Evolutionary conservation across 1,140 invertebrate genomes (phyloP).

Genomic region (Heliothis virescens): DNA sequence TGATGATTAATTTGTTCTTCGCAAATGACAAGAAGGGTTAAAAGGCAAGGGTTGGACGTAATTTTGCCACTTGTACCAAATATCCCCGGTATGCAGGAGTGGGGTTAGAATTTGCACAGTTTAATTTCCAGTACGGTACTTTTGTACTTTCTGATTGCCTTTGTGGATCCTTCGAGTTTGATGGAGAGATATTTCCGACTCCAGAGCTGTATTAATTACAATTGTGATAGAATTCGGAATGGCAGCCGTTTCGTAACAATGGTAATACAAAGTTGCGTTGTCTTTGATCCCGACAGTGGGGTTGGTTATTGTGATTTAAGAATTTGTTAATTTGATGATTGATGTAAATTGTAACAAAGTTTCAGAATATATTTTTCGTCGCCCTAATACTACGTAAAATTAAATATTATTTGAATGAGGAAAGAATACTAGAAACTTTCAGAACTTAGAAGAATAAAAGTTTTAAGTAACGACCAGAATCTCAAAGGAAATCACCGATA

Average conservation of each 20-base stretch:
- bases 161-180: conserved; percentile 76
- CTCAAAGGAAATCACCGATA: too few relatives aligned
- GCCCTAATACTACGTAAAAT: background rate
- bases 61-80: conserved; percentile 74
- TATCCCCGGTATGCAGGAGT: conserved; percentile 70
- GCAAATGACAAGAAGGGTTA: conserved; percentile 85
- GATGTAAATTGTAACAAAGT: conserved; percentile 4
- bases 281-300: conserved; percentile 63
- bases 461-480: background rate
- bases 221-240: conserved; percentile 60
- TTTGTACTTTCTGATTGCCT: conserved; percentile 79
- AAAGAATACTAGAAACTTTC: too few relatives aligned
- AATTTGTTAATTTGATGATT: conserved; percentile 36
- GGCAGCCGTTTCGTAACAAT: conserved; percentile 50
- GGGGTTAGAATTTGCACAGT: conserved; percentile 73
- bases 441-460: too few relatives aligned
- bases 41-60: conserved; percentile 73
- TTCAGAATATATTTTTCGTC: too few relatives aligned
- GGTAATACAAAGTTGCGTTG: conserved; percentile 52
- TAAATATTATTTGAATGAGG: background rate
- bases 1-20: conserved; percentile 86
- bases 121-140: conserved; percentile 72
- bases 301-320: conserved; percentile 45
- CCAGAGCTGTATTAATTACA: conserved; percentile 79
- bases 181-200: conserved; percentile 84